A percentile compares a stretch with the other conserved stretches of the same genome.
These are phyloP conservation scores for Umimayanthus kanabou DNA, from an alignment of 92 coral and sea anemone genomes.

Conservation along the genomic window DNA sequence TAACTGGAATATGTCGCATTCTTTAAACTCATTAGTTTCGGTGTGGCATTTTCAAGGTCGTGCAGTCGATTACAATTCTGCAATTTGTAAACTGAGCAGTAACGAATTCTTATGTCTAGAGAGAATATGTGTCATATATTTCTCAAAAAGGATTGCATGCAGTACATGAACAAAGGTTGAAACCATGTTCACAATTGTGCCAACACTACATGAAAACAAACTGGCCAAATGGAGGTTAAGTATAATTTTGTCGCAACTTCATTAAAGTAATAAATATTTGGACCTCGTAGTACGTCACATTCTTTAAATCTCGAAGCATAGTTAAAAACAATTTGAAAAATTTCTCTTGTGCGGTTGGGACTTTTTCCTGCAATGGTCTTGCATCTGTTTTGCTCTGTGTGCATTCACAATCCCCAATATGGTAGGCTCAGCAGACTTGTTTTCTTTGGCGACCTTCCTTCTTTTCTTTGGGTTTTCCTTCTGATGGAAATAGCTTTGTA, in stretches of 20 bases:
- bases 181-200: slow-evolving; percentile 41
- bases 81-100: slow-evolving; percentile 45
- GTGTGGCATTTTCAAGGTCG: slow-evolving; percentile 49
- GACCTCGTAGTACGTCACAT: slow-evolving; percentile 35
- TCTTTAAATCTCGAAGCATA: slow-evolving; percentile 37
- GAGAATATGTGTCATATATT: slow-evolving; percentile 34
- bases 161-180: slow-evolving; percentile 3
- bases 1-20: slow-evolving; percentile 58
- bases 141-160: slow-evolving; percentile 18
- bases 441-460: slow-evolving; percentile 9
- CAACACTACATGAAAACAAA: slow-evolving; percentile 42
- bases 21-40: slow-evolving; percentile 47
- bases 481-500: slow-evolving; percentile 31
- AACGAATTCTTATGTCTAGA: slow-evolving; percentile 22
- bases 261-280: slow-evolving; percentile 43
- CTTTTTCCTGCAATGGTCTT: not conserved
- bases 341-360: slow-evolving; percentile 41
- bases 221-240: slow-evolving; percentile 44
- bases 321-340: slow-evolving; percentile 40
- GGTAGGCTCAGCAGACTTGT: not conserved
- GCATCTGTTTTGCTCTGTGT: not conserved
- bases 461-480: slow-evolving; percentile 27
- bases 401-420: not conserved
- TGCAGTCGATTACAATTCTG: slow-evolving; percentile 37
- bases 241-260: slow-evolving; percentile 49